Evolutionary conservation across 2,113 vertebrate genomes (phyloP).

Genomic region (Odocoileus hemionus): DNA sequence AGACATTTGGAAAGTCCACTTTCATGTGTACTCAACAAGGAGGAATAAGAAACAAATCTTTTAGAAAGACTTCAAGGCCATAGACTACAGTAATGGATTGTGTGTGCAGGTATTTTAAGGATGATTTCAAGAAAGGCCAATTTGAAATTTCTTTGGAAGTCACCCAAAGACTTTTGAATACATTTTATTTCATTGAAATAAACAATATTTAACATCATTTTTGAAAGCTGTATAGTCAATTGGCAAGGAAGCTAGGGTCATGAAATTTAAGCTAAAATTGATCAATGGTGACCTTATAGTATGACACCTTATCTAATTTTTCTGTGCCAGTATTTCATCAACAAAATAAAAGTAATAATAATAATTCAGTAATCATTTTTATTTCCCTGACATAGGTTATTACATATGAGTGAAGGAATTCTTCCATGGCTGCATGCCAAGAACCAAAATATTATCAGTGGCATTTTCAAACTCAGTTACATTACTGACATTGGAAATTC

Average conservation of each 20-base stretch:
- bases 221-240: background rate
- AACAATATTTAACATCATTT: background rate
- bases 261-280: background rate
- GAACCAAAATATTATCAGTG: background rate
- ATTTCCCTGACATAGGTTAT: background rate
- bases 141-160: background rate
- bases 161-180: background rate
- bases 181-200: slow-evolving; percentile 6
- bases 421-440: background rate
- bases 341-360: background rate
- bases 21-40: background rate
- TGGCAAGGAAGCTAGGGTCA: background rate
- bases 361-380: background rate
- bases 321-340: background rate
- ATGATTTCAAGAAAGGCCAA: background rate
- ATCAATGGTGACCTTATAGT: background rate
- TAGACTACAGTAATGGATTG: background rate
- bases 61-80: background rate
- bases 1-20: background rate
- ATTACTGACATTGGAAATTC: slow-evolving; percentile 20
- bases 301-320: background rate
- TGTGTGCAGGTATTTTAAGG: background rate
- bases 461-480: background rate
- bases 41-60: background rate
- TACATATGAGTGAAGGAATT: background rate